Evolutionary conservation across 2,797 vertebrate species (phyloP).

Genomic region (Etheostoma nigrum): DNA sequence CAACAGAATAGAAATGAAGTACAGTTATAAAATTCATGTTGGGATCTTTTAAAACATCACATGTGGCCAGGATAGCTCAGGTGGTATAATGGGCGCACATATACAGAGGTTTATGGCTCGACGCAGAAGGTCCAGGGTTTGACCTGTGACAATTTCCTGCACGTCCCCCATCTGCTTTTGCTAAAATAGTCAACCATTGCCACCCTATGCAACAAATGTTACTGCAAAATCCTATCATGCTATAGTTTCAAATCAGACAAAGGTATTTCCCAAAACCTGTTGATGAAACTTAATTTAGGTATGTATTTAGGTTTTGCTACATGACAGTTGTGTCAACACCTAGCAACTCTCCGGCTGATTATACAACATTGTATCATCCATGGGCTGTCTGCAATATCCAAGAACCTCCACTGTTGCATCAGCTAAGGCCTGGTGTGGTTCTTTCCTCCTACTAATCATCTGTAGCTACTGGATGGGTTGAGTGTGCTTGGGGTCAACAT

Average conservation of each 20-base stretch:
- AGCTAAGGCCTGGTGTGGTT: conserved; percentile 30
- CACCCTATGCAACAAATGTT: background rate
- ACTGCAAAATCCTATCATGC: background rate
- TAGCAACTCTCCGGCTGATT: conserved; percentile 19
- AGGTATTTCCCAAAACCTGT: background rate
- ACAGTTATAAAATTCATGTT: background rate
- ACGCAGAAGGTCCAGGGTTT: no score
- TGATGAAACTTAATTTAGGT: background rate
- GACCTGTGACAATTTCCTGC: no score
- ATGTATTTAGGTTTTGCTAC: background rate
- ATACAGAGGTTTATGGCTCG: no score
- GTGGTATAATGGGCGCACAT: no score
- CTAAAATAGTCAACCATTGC: background rate
- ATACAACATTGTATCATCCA: conserved; percentile 19
- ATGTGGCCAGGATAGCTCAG: no score
- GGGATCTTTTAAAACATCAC: conserved; percentile 7
- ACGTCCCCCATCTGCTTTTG: background rate
- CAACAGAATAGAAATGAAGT: conserved; percentile 3
- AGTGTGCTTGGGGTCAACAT: background rate
- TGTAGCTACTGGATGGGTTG: conserved; percentile 19
- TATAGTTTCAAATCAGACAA: background rate
- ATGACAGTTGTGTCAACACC: background rate
- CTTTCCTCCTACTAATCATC: conserved; percentile 24
- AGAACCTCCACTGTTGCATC: conserved; percentile 51
- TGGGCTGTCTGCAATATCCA: conserved; percentile 28